Evolutionary conservation across 2,888 invertebrate genomes (phyloP).

Genomic region (Eulithis prunata): DNA sequence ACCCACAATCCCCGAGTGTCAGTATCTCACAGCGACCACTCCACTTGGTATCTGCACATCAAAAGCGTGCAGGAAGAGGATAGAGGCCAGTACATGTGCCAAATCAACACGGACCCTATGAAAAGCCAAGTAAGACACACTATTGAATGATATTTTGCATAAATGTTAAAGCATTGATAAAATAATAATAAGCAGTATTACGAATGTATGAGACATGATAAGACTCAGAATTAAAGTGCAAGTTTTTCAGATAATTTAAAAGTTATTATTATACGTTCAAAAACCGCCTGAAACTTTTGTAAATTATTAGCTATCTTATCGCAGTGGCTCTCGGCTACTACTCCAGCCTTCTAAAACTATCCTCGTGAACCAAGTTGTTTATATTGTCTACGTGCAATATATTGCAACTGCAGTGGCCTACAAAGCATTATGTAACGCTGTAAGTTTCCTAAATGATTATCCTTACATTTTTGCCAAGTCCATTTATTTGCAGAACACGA

Average conservation of each 20-base stretch:
- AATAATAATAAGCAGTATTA: too few species aligned
- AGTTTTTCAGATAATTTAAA: too few species aligned
- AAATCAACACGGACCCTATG: constrained; percentile 95
- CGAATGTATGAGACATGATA: too few species aligned
- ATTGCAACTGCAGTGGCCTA: constrained; percentile 33
- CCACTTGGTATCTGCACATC: constrained; percentile 93
- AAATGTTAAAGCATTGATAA: too few species aligned
- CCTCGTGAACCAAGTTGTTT: constrained; percentile 33
- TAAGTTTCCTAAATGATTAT: constrained; percentile 30
- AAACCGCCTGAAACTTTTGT: constrained; percentile 10
- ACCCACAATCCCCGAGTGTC: constrained; percentile 93
- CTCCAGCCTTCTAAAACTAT: constrained; percentile 28
- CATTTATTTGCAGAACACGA: constrained; percentile 13
- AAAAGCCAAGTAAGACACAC: constrained; percentile 88
- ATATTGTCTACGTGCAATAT: constrained; percentile 34
- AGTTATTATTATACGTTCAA: not conserved
- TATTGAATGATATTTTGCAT: not conserved
- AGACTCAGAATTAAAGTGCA: too few species aligned
- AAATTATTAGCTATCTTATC: constrained; percentile 22
- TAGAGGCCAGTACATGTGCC: constrained; percentile 93
- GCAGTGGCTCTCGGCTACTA: constrained; percentile 18
- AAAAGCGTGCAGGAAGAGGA: constrained; percentile 92
- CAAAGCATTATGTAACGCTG: constrained; percentile 26
- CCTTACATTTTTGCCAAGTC: constrained; percentile 18
- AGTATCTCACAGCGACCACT: constrained; percentile 91